These are phyloP conservation scores for Caracal caracal DNA, from an alignment of 2,113 vertebrate species.

Conservation along the genomic window DNA sequence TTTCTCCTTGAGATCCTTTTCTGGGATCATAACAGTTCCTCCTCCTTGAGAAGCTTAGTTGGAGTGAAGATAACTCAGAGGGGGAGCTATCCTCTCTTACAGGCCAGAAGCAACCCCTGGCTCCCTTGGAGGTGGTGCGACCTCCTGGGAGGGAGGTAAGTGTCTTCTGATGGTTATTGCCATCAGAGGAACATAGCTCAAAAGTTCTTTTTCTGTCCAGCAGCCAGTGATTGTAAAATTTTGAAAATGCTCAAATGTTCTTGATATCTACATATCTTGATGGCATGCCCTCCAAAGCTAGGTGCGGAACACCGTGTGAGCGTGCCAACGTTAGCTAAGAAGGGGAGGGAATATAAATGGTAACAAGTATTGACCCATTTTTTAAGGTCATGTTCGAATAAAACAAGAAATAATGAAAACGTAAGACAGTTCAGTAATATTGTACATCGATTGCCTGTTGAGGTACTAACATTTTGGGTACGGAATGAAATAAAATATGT, in stretches of 20 bases:
- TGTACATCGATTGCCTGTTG: neutral
- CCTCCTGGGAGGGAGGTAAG: neutral
- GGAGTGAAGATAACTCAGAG: neutral
- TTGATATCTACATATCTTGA: neutral
- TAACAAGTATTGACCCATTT: neutral
- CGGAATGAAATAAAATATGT: neutral
- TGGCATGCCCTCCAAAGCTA: neutral
- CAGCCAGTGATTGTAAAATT: neutral
- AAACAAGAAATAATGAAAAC: neutral
- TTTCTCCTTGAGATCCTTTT: neutral
- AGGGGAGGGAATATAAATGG: neutral
- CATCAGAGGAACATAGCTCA: neutral
- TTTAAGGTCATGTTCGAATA: neutral
- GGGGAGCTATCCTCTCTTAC: neutral
- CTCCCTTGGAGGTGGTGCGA: neutral
- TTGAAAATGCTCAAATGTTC: neutral
- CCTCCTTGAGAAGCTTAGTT: neutral
- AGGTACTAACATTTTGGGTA: neutral
- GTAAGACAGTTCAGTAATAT: neutral
- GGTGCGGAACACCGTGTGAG: neutral
- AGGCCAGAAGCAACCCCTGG: neutral
- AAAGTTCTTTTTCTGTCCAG: neutral
- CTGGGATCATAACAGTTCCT: neutral
- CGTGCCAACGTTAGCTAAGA: neutral
- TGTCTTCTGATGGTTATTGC: neutral